Percentiles rank a stretch among this genome's conserved stretches.
These are phyloP conservation scores for Camelus bactrianus DNA, from an alignment of 2,113 vertebrate genomes.

Conservation along the genomic window DNA sequence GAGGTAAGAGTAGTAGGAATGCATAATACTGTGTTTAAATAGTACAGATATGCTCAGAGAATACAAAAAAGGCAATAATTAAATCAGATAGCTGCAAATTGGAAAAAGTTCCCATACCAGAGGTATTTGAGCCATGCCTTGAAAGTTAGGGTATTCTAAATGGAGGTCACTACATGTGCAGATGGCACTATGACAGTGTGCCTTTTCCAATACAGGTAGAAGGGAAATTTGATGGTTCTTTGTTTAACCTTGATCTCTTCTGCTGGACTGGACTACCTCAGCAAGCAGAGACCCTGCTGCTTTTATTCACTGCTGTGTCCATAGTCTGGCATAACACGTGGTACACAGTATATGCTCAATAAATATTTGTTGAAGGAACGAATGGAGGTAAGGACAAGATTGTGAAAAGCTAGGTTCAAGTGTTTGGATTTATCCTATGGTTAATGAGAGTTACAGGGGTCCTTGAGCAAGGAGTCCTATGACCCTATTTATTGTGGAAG, in stretches of 20 bases:
- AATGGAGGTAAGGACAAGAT: not conserved
- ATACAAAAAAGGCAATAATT: not conserved
- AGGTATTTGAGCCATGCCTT: not conserved
- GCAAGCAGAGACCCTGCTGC: not conserved
- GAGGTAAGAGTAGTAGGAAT: not conserved
- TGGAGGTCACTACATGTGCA: not conserved
- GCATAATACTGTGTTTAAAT: not conserved
- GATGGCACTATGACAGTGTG: not conserved
- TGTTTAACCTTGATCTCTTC: not conserved
- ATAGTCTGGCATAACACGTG: not conserved
- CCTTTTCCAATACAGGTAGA: not conserved
- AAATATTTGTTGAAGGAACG: not conserved
- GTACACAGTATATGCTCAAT: not conserved
- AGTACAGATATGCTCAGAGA: slow-evolving; percentile 7
- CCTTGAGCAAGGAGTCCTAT: not conserved
- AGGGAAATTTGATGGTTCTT: not conserved
- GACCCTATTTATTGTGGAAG: not conserved
- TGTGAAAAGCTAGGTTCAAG: not conserved
- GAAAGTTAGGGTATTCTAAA: not conserved
- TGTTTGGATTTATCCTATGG: not conserved
- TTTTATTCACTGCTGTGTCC: not conserved
- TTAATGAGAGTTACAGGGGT: not conserved
- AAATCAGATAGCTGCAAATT: not conserved
- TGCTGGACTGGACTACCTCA: not conserved
- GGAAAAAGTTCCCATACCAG: not conserved